These are phyloP conservation scores for Eurystomus glaucurus DNA, from an alignment of 2,797 vertebrate species.

Conservation along the genomic window DNA sequence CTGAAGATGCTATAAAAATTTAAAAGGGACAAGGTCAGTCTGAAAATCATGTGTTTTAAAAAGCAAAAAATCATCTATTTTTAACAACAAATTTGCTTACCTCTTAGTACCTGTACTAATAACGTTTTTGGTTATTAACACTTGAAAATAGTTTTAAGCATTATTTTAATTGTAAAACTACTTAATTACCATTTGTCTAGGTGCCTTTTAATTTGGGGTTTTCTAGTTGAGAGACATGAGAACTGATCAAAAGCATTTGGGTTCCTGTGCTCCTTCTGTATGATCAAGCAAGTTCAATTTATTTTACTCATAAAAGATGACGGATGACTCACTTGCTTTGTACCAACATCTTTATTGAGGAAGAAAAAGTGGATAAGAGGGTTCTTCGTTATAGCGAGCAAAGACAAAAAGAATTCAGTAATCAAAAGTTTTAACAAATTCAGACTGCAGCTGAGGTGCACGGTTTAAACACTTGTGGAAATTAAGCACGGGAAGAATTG, in stretches of 20 bases:
- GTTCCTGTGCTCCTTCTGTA: background rate
- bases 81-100: slow-evolving; percentile 43
- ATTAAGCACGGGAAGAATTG: background rate
- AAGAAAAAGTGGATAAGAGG: background rate
- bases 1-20: slow-evolving; percentile 81
- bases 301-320: background rate
- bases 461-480: background rate
- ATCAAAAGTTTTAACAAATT: background rate
- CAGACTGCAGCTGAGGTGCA: background rate
- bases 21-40: slow-evolving; percentile 74
- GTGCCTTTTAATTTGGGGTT: background rate
- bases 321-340: background rate
- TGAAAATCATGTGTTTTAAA: slow-evolving; percentile 44
- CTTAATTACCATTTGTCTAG: background rate
- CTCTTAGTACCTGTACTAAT: slow-evolving; percentile 11
- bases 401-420: background rate
- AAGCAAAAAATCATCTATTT: slow-evolving; percentile 59
- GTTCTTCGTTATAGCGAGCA: background rate
- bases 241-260: slow-evolving; percentile 14
- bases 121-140: slow-evolving; percentile 11
- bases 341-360: background rate
- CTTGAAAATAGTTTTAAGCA: background rate
- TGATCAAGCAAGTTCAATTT: slow-evolving; percentile 23
- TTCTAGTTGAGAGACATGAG: background rate
- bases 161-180: background rate